Evolutionary conservation across 64 coral and sea anemone genomes (phyloP), one percentile per base, ranked within the genome.

Genomic region (Hydrozoanthus tunicans): DNA sequence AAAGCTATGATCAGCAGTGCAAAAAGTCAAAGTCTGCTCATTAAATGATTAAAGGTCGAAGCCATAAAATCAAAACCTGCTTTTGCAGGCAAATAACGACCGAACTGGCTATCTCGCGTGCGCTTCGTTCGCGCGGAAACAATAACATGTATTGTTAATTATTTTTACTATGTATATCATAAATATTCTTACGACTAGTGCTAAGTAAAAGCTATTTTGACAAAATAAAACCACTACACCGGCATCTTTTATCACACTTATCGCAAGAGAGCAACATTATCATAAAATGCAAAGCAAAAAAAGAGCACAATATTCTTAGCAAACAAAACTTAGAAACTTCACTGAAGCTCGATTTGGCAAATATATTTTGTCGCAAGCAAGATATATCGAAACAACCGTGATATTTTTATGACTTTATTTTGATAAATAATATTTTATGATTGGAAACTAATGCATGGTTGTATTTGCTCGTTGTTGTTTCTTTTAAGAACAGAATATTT

Each of bases 1-100:
- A 85, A 80, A 17, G 15, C 66, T 8, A 12, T 27, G 52, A 26
- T 56, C 65, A 56, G 56, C 51, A 86, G 70, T 32, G 67, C 51
- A 59, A 73, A 59, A 51, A 12, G 56, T 81, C 62, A 20, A 63
- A 72, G 73, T 15, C 83, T 56, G 9, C 69, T 73, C 56, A 73
- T 74, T 58, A 59, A 73, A 59, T 0, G 84, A 58, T 75, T 73
- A 88, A 88, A 88, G 60, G 66, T n/a, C 69, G 23, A 54, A 60
- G 70, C 70, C 74, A 58, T 24, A 73, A 75, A 25, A 60, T 9
- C 20, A 88, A 74, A 88, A 23, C 13, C 20, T 14, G 12, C 74
- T 70, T 73, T 88, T 69, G 53, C 51, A 26, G 11, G 54, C 25
- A 55, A 15, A 43, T 74, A 72, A 61, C 11, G 17, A 26, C 61